These are phyloP conservation scores for Rhynchotus rufescens DNA, from an alignment of 2,797 vertebrate species.

Conservation along the genomic window DNA sequence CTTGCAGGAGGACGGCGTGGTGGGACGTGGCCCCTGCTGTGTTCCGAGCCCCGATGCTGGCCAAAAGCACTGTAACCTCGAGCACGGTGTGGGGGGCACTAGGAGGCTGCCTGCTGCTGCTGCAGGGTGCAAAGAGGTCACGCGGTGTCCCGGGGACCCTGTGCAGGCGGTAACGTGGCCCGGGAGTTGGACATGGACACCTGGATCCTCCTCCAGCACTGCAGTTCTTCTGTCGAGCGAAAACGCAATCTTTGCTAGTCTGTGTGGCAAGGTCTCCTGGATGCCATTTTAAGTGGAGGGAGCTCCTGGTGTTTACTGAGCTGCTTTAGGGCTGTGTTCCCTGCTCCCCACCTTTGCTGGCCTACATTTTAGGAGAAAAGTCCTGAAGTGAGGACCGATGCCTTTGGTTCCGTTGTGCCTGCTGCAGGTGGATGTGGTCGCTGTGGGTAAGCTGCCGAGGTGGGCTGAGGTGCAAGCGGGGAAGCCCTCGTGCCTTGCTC, in stretches of 20 bases:
- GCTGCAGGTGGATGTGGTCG: not conserved
- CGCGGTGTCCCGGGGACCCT: not conserved
- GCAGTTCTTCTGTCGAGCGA: not conserved
- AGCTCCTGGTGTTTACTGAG: not conserved
- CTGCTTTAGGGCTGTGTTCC: not conserved
- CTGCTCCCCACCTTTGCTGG: not conserved
- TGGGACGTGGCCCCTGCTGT: not conserved
- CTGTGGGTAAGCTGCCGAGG: not conserved
- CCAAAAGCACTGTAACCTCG: fast-evolving
- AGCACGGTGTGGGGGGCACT: too few relatives aligned
- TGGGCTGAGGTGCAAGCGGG: not conserved
- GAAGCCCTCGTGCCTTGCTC: not conserved
- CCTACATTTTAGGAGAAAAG: not conserved
- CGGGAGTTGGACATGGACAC: not conserved
- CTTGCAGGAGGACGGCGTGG: fast-evolving
- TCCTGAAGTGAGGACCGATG: not conserved
- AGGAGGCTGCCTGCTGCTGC: not conserved
- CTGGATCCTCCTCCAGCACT: not conserved
- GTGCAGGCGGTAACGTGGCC: not conserved
- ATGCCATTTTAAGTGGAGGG: not conserved
- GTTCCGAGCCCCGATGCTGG: not conserved
- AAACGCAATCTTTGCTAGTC: not conserved
- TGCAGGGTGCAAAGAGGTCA: not conserved
- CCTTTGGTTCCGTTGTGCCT: not conserved
- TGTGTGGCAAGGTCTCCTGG: not conserved